phyloP scores from a whole-genome alignment of 2,888 invertebrate species.

The Antheraea yamamai region DNA sequence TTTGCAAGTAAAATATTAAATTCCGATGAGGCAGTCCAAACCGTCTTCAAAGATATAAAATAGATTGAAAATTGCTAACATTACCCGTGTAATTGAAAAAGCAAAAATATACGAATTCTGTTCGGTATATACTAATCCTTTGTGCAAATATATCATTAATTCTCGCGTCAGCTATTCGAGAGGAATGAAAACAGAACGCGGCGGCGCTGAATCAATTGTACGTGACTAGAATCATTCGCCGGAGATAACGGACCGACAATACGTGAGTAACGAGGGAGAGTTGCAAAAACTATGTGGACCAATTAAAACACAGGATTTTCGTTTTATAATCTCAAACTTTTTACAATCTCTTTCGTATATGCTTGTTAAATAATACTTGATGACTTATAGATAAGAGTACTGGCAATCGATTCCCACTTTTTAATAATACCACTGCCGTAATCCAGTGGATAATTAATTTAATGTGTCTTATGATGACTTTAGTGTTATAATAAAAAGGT shows the following conservation, averaged over 20 bases:
- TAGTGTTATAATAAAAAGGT: too few species aligned
- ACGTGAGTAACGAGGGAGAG: neutral
- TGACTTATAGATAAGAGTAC: too few species aligned
- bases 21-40: too few species aligned
- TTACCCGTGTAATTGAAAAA: too few species aligned
- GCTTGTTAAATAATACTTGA: neutral
- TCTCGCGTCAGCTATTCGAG: slow-evolving; percentile 5
- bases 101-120: too few species aligned
- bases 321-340: neutral
- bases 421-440: too few species aligned
- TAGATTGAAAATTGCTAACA: too few species aligned
- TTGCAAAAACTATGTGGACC: neutral
- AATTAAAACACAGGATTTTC: slow-evolving; percentile 3
- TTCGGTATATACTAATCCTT: neutral
- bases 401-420: neutral
- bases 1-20: too few species aligned
- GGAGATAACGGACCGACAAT: slow-evolving; percentile 23
- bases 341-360: neutral
- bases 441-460: too few species aligned
- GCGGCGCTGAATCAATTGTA: slow-evolving; percentile 23
- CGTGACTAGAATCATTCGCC: slow-evolving; percentile 26
- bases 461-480: too few species aligned
- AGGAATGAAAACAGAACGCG: slow-evolving; percentile 11
- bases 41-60: too few species aligned
- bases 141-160: neutral